Evolutionary conservation across 1,140 invertebrate species (phyloP).

Genomic region (Sipha flava): DNA sequence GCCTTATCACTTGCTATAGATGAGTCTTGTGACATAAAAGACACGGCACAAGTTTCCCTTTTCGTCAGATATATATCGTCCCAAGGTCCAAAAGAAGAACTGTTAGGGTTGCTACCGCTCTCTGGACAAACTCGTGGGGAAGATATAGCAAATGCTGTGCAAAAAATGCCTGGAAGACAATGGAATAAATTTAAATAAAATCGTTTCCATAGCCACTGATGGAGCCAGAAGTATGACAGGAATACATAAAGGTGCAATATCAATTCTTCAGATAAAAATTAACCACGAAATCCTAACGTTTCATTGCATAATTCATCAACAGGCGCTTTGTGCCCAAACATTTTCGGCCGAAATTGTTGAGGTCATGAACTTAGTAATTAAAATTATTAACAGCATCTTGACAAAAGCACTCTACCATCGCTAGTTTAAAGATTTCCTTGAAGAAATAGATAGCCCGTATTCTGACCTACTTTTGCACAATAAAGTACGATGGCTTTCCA

Average conservation of each 20-base stretch:
- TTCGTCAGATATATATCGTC: constrained; percentile 19
- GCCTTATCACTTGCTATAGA: constrained; percentile 39
- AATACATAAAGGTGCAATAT: not conserved
- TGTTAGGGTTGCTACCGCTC: no score
- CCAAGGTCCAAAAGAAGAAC: no score
- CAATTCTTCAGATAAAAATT: no score
- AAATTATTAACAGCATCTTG: not conserved
- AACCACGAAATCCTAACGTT: no score
- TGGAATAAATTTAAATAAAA: not conserved
- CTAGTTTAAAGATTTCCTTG: not conserved
- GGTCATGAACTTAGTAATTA: not conserved
- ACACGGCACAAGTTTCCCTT: constrained; percentile 41
- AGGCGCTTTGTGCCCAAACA: no score
- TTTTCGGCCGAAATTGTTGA: no score
- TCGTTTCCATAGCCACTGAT: not conserved
- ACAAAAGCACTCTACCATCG: not conserved
- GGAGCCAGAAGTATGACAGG: not conserved
- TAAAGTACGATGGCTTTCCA: no score
- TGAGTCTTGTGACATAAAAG: constrained; percentile 40
- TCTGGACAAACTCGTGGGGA: no score
- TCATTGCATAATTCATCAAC: no score
- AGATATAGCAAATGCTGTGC: no score
- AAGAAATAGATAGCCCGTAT: not conserved
- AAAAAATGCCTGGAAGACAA: not conserved
- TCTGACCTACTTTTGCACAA: not conserved